Evolutionary conservation across 1,140 invertebrate genomes (phyloP).

Genomic region (Drosophila ohnishii): DNA sequence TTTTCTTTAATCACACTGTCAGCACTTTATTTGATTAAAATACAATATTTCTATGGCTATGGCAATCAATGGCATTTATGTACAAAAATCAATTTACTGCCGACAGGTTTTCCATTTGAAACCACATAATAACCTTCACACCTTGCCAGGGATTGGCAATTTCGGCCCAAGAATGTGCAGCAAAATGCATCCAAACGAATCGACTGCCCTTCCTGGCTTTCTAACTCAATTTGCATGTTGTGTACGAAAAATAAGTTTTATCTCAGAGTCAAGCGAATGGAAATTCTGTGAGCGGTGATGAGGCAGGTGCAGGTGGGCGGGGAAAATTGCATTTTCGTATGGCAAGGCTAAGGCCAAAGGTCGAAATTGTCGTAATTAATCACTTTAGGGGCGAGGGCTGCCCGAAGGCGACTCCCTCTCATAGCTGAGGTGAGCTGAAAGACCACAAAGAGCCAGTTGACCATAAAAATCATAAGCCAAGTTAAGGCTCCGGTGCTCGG

Average conservation of each 20-base stretch:
- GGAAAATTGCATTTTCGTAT: slow-evolving; percentile 25
- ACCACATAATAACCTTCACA: slow-evolving; percentile 8
- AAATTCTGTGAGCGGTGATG: slow-evolving; percentile 6
- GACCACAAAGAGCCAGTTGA: slow-evolving; percentile 1
- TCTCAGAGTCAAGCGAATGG: slow-evolving; percentile 18
- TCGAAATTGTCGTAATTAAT: slow-evolving; percentile 57
- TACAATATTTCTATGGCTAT: slow-evolving; percentile 1
- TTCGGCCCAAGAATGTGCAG: slow-evolving; percentile 10
- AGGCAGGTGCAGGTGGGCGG: not conserved
- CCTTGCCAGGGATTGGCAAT: not conserved
- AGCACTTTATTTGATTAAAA: slow-evolving; percentile 9
- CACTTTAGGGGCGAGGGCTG: slow-evolving; percentile 31
- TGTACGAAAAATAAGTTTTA: slow-evolving; percentile 13
- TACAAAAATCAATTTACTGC: slow-evolving; percentile 3
- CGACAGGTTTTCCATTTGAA: not conserved
- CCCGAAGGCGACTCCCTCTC: not conserved
- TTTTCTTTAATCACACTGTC: not conserved
- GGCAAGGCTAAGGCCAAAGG: slow-evolving; percentile 7
- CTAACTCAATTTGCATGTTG: slow-evolving; percentile 32
- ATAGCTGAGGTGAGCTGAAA: not conserved
- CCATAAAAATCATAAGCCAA: slow-evolving; percentile 48
- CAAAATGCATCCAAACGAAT: slow-evolving; percentile 18
- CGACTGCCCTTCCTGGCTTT: slow-evolving; percentile 9
- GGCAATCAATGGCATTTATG: not conserved
- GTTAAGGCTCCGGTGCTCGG: slow-evolving; percentile 7